Base-by-base conservation (phyloP, 2,113 vertebrate species). In the Tyrannus savana region DNA sequence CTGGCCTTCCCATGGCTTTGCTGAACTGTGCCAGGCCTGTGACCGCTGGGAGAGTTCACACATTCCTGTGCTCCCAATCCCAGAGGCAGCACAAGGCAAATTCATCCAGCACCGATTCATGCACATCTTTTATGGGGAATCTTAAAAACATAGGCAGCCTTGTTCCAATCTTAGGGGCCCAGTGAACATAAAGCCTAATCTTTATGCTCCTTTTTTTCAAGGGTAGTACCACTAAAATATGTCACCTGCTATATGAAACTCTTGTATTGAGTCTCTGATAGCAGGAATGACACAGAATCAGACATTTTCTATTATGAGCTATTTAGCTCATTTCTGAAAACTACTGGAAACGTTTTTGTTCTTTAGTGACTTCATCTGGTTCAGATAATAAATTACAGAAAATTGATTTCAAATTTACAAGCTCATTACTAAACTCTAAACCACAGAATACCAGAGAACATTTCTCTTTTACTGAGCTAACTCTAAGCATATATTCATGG, bases 381-480 rank as follows among this genome's bases (percentile, higher is more conserved):
- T 72, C 69, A 56, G 46, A 64, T 13, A 62, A 58, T 35, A 76
- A 56, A n/a, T 76, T 31, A 41, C 8, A 87, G 41, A 82, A 66
- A 76, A 73, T 17, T 17, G 4, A 67, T 84, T 84, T 91, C 6
- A 59, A 58, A 91, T 72, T 84, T 79, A 82, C 44, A 75, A 15
- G 75, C 47, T 89, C 44, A 79, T 93, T 73, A 85, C n/a, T 31
- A 80, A 83, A n/a, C 22, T 17, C 75, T 62, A 79, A 92, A 49
- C 24, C 24, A 66, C 46, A 4, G 3, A 89, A 93, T 59, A 87
- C 37, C 58, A 84, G 69, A 69, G 35, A 77, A 53, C 60, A 27
- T 76, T 83, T 72, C 7, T 25, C 82, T 91, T 80, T 89, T 14
- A 89, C 28, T 39, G 18, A 37, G 21, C 56, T 92, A 80, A 76